Percentiles rank a stretch among this genome's conserved stretches.
These are phyloP conservation scores for Bombus cullumanus DNA, from an alignment of 1,140 invertebrate species.

Conservation along the genomic window DNA sequence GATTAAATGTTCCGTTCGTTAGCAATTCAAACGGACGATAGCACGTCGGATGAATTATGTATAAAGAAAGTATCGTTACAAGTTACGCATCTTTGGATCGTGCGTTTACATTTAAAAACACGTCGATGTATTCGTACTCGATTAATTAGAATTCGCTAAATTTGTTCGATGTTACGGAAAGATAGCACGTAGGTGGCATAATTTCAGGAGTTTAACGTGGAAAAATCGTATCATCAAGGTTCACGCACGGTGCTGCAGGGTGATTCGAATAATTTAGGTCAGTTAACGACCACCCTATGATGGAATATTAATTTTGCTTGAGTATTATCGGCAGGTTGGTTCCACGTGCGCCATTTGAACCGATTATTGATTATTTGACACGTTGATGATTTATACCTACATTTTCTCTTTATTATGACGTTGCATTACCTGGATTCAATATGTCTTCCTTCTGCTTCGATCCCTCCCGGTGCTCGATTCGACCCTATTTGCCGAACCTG, in stretches of 20 bases:
- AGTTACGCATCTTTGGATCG: background rate
- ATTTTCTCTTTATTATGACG: background rate
- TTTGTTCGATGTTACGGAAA: background rate
- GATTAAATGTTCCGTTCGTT: background rate
- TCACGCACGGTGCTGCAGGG: too few species aligned
- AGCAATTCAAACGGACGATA: background rate
- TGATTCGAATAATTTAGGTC: background rate
- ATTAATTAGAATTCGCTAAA: slow-evolving; percentile 7
- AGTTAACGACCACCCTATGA: background rate
- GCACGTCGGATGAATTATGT: background rate
- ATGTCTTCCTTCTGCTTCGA: background rate
- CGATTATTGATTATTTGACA: background rate
- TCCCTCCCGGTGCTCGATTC: background rate
- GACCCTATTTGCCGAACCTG: background rate
- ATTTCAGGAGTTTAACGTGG: too few species aligned
- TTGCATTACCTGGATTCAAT: background rate
- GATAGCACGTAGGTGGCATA: slow-evolving; percentile 11
- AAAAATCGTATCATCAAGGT: background rate
- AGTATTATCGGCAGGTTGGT: too few species aligned
- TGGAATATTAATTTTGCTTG: background rate
- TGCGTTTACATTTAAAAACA: background rate
- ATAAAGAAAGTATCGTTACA: slow-evolving; percentile 27
- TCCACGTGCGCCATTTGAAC: too few species aligned
- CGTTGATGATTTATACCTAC: background rate
- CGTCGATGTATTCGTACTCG: background rate